These are phyloP conservation scores for Sialis fuliginosa DNA, from an alignment of 2,888 invertebrate genomes.

Conservation along the genomic window DNA sequence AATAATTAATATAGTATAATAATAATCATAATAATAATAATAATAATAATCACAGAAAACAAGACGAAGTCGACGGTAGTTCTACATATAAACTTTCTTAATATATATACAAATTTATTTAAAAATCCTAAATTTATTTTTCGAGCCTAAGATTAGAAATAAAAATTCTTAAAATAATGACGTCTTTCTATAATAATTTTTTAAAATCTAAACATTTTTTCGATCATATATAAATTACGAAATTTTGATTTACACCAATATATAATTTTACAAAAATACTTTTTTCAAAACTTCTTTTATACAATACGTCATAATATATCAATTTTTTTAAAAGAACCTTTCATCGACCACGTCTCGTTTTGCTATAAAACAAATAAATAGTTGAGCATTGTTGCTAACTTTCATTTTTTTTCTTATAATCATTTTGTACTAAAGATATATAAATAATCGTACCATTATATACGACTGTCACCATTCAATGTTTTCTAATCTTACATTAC, in stretches of 20 bases:
- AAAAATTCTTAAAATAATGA: conserved; percentile 2
- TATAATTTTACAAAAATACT: conserved; percentile 7
- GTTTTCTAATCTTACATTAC: conserved; percentile 6
- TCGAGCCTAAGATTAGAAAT: conserved; percentile 34
- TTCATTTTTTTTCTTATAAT: conserved; percentile 4
- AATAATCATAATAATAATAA: neutral
- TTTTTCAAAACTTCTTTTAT: conserved; percentile 5
- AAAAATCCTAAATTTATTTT: conserved; percentile 48
- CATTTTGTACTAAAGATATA: conserved; percentile 8
- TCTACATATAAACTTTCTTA: conserved; percentile 2
- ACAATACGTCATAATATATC: conserved; percentile 5
- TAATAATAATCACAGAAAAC: neutral
- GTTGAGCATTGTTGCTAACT: conserved; percentile 1
- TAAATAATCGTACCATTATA: conserved; percentile 3
- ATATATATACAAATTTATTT: conserved; percentile 46
- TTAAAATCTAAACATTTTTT: conserved; percentile 4
- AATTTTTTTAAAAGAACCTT: neutral
- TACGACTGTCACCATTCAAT: conserved; percentile 7
- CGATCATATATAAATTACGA: conserved; percentile 16
- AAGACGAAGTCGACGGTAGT: neutral
- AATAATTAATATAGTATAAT: neutral
- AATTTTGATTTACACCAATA: conserved; percentile 33
- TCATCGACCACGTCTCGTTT: neutral
- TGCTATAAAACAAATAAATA: neutral
- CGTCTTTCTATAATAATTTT: conserved; percentile 1